Percentiles rank a stretch among this genome's conserved stretches.
Evolutionary conservation across 2,888 invertebrate species (phyloP).

Genomic region (Syrista parreyssii): DNA sequence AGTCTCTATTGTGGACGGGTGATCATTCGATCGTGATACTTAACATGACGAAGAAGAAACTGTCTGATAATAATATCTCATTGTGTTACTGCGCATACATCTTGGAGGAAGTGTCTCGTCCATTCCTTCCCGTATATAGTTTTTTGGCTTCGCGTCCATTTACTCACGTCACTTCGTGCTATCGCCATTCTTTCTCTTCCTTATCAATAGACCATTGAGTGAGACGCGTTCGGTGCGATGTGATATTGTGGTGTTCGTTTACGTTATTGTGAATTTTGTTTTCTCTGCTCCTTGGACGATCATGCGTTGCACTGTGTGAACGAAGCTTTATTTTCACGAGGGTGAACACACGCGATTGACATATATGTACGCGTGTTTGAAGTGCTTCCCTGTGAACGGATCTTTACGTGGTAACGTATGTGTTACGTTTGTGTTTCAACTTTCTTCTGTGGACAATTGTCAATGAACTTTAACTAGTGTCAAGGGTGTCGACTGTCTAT

Average conservation of each 20-base stretch:
- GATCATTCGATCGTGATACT: not conserved
- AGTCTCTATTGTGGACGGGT: not conserved
- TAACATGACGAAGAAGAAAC: conserved; percentile 22
- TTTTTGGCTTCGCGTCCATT: not conserved
- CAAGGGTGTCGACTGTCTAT: not conserved
- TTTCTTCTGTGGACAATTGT: not conserved
- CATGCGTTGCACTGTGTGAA: not conserved
- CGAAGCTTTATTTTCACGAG: not conserved
- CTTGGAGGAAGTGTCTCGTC: not conserved
- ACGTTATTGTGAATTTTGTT: not conserved
- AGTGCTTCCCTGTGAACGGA: not conserved
- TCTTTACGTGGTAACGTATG: not conserved
- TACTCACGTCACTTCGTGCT: not conserved
- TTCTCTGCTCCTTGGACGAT: not conserved
- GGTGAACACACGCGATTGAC: not conserved
- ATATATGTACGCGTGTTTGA: not conserved
- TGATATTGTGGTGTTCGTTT: not conserved
- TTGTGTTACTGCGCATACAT: not conserved
- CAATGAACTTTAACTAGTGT: not conserved
- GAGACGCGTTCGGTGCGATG: not conserved
- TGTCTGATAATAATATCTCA: not conserved
- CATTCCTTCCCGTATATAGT: not conserved
- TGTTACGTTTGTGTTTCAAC: not conserved
- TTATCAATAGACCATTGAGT: not conserved
- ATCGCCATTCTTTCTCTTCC: not conserved